Evolutionary conservation across 2,113 vertebrate genomes (phyloP), one percentile per base, ranked within the genome.

Genomic region (Carettochelys insculpta): DNA sequence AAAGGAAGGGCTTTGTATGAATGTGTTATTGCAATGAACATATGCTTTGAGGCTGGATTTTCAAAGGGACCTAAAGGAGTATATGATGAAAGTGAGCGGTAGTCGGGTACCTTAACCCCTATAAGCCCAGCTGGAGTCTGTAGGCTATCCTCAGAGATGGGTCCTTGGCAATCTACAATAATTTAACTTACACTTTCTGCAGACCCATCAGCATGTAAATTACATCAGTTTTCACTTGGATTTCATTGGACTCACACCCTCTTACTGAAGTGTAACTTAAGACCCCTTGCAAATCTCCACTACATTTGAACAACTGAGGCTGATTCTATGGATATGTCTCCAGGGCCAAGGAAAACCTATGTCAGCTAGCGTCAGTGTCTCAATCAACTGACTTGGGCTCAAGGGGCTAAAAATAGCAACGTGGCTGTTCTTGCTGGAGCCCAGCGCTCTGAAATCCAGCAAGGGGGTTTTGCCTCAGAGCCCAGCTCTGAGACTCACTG

Each of bases 1-100:
- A 92, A 88, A 80, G 92, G 87, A 83, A 85, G 16, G 38, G 75
- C n/a, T 94, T 54, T 83, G 48, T 83, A 83, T 79, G 52, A 34
- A 88, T 47, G 80, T 89, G 77, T 90, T 90, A 58, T 43, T 24
- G 11, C 11, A 65, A 65, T n/a, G 58, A 65, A 65, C 58, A 34
- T 65, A 34, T 65, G 58, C 58, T 65, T 61, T 84, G 88, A 73
- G 24, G 92, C 93, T 76, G 92, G 85, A 87, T 80, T 56, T 6
- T 81, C 0, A 1, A 29, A 83, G 77, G 50, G 41, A 25, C 41
- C 84, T 8, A 10, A 68, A 94, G 77, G 38, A 87, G 8, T 58
- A 83, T 52, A 83, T 31, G 11, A 13, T 25, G 25, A 25, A 85
- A 87, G 79, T 2, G 65, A 27, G 29, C 4, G 11, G 89, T 68